Evolutionary conservation across 1,140 invertebrate species (phyloP).

Genomic region (Melipona quadrifasciata): DNA sequence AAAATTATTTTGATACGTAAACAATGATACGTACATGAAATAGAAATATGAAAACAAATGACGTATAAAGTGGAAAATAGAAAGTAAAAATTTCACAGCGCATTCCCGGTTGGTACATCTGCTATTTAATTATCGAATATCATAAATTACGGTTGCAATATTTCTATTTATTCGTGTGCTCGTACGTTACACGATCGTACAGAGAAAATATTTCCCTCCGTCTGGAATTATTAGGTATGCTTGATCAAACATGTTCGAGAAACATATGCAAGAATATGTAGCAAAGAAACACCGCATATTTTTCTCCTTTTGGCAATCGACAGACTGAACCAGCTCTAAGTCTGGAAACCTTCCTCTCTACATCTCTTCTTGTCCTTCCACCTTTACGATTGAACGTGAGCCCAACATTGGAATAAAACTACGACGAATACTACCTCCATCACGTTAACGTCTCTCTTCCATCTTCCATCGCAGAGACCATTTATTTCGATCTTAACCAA

Average conservation of each 20-base stretch:
- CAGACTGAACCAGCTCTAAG: constrained; percentile 49
- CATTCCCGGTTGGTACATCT: no score
- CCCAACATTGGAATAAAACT: constrained; percentile 69
- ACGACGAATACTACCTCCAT: constrained; percentile 65
- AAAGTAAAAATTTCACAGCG: no score
- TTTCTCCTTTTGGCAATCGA: constrained; percentile 59
- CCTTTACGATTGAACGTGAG: constrained; percentile 65
- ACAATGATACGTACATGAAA: no score
- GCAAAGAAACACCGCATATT: constrained; percentile 26
- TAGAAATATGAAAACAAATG: no score
- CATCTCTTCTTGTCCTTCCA: constrained; percentile 31
- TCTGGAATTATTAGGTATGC: constrained; percentile 16
- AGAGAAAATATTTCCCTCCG: background rate
- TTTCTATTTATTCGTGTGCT: background rate
- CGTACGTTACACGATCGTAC: background rate
- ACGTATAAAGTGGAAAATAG: no score
- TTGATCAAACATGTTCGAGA: constrained; percentile 11
- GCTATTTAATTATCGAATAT: background rate
- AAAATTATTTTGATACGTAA: no score
- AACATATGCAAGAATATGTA: background rate
- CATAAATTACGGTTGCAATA: background rate
- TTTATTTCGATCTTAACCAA: constrained; percentile 70
- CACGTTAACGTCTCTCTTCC: constrained; percentile 68
- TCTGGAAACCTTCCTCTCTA: constrained; percentile 22
- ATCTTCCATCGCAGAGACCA: constrained; percentile 64